Percentiles rank a stretch among this genome's conserved stretches.
Conservation (phyloP, 1,140 invertebrate species). For the Drosophila punjabiensis region DNA sequence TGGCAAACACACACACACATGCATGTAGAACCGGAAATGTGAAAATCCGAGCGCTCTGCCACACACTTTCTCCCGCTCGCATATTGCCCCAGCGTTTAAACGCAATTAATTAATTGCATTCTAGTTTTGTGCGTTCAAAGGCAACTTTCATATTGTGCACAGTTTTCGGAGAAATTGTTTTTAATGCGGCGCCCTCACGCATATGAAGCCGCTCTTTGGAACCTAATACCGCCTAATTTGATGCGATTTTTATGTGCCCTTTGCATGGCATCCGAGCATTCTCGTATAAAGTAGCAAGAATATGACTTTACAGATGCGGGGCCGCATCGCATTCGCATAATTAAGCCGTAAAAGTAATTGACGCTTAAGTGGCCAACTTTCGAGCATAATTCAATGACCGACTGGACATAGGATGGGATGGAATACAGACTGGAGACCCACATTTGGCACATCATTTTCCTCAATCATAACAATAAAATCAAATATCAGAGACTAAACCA, state of each 20-base stretch:
- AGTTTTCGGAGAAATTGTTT: conserved; percentile 31
- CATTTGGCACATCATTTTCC: conserved; percentile 79
- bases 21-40: conserved; percentile 27
- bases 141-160: conserved; percentile 25
- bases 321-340: conserved; percentile 59
- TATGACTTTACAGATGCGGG: conserved; percentile 53
- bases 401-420: conserved; percentile 9
- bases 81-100: conserved; percentile 33
- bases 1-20: not conserved
- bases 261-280: conserved; percentile 61
- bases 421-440: conserved; percentile 15
- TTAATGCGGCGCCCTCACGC: conserved; percentile 63
- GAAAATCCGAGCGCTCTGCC: conserved; percentile 19
- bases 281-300: conserved; percentile 16
- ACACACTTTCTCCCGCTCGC: not conserved
- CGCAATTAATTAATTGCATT: conserved; percentile 73
- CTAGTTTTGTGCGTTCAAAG: conserved; percentile 33
- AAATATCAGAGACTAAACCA: conserved; percentile 59
- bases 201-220: not conserved
- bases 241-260: conserved; percentile 67
- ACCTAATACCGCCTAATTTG: conserved; percentile 29
- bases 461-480: conserved; percentile 79
- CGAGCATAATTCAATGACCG: conserved; percentile 67
- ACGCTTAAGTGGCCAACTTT: conserved; percentile 74
- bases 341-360: conserved; percentile 80